Percentiles rank a stretch among this genome's conserved stretches.
Conservation (phyloP, 1,140 invertebrate genomes). For the Acyrthosiphon pisum region DNA sequence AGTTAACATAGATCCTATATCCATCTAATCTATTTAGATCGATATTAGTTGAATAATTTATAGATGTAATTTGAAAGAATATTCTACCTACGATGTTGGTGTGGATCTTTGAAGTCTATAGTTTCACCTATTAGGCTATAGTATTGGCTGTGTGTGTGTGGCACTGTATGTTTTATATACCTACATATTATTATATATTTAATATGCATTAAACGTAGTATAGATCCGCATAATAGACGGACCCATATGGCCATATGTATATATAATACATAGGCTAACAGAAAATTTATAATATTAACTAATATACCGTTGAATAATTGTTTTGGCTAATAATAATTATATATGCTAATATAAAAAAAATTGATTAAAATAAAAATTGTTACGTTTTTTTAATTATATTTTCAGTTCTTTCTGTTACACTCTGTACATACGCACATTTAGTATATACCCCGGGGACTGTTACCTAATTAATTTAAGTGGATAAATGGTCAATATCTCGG, state of each 20-base stretch:
- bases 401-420: not conserved
- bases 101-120: no score
- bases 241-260: no score
- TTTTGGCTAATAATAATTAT: not conserved
- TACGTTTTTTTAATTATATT: not conserved
- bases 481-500: constrained; percentile 16
- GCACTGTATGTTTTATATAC: no score
- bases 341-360: not conserved
- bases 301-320: not conserved
- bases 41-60: no score
- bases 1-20: no score
- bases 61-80: no score
- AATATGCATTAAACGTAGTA: no score
- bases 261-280: not conserved
- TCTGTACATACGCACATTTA: not conserved
- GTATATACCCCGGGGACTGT: not conserved
- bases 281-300: not conserved
- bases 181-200: no score
- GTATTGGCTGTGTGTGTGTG: no score
- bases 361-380: not conserved
- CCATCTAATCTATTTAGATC: no score
- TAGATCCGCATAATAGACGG: not conserved
- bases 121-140: no score
- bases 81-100: no score
- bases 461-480: constrained; percentile 54